phyloP scores from a whole-genome alignment of 2,113 vertebrate genomes.

The Pyrgilauda ruficollis region DNA sequence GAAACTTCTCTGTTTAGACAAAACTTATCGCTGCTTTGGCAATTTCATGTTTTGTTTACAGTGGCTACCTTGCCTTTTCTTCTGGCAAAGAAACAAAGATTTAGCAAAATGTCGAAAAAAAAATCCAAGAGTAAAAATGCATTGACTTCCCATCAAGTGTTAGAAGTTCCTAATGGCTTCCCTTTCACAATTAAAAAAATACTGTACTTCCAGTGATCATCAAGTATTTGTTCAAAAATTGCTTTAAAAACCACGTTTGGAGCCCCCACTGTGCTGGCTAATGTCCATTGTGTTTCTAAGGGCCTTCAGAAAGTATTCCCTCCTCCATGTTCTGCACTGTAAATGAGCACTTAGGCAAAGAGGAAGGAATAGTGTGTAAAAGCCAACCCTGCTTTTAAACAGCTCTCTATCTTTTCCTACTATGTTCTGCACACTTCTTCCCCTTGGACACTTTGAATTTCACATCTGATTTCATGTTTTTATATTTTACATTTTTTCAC shows the following conservation, averaged over 20 bases:
- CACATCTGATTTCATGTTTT: background rate
- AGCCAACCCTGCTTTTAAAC: slow-evolving; percentile 7
- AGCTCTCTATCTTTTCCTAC: background rate
- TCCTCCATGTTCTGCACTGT: background rate
- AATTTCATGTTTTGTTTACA: background rate
- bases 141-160: background rate
- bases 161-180: background rate
- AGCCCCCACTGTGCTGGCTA: slow-evolving; percentile 19
- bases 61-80: slow-evolving; percentile 12
- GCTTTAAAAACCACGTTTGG: background rate
- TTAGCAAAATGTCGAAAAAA: background rate
- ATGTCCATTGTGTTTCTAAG: background rate
- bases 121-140: background rate
- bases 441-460: background rate
- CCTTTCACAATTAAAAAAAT: background rate
- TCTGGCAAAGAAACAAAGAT: slow-evolving; percentile 14
- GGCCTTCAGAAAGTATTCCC: background rate
- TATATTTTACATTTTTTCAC: background rate
- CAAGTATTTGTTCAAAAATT: background rate
- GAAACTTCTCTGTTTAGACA: background rate
- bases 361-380: background rate
- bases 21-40: background rate
- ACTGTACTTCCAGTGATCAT: background rate
- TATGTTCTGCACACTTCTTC: background rate
- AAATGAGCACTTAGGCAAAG: slow-evolving; percentile 13